A percentile compares a stretch with the other conserved stretches of the same genome.
These are phyloP conservation scores for Drosophila ochracea DNA, from an alignment of 2,888 invertebrate species.

Conservation along the genomic window DNA sequence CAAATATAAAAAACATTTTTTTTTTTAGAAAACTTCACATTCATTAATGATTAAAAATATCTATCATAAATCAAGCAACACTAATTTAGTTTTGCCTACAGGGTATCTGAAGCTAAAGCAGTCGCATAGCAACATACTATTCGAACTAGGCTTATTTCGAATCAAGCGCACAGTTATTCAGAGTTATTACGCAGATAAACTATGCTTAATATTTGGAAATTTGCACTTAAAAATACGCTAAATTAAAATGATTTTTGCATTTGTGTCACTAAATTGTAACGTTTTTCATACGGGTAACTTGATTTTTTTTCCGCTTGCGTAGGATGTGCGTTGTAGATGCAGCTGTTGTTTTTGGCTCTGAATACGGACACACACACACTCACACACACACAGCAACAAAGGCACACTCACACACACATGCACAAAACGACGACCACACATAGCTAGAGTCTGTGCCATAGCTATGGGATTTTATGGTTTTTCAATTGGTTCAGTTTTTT, in stretches of 20 bases:
- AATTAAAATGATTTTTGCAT: neutral
- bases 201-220: neutral
- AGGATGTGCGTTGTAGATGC: slow-evolving; percentile 51
- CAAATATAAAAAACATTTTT: neutral
- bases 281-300: neutral
- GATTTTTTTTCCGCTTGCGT: slow-evolving; percentile 16
- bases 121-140: neutral
- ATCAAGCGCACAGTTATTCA: neutral
- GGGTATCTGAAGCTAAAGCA: slow-evolving; percentile 6
- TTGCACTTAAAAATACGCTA: neutral
- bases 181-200: neutral
- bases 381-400: neutral
- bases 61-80: neutral
- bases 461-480: slow-evolving; percentile 58
- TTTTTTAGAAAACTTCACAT: neutral
- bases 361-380: slow-evolving; percentile 23
- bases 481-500: slow-evolving; percentile 48
- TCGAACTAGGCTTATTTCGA: neutral
- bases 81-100: neutral
- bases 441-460: slow-evolving; percentile 48
- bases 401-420: neutral
- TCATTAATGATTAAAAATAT: too few species aligned
- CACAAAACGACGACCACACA: slow-evolving; percentile 41
- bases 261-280: neutral
- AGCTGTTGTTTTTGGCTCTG: slow-evolving; percentile 48